These are phyloP conservation scores for Jordanella pulchra DNA, from an alignment of 2,797 vertebrate genomes.

Conservation along the genomic window DNA sequence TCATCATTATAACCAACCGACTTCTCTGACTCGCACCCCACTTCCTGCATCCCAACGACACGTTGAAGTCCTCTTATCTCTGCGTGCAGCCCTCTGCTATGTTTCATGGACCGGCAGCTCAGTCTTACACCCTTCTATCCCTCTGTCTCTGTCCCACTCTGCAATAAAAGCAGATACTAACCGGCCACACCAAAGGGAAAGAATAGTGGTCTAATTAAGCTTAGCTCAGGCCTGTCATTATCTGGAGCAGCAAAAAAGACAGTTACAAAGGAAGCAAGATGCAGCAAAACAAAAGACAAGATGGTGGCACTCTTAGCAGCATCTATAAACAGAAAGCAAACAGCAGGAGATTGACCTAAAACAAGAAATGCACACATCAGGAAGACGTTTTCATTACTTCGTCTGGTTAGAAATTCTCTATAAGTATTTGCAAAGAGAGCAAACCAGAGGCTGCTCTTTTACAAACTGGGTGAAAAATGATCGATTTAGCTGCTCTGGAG, in stretches of 20 bases:
- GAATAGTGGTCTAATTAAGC: conserved; percentile 4
- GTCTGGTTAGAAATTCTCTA: neutral
- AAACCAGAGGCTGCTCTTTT: neutral
- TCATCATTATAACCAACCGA: conserved; percentile 14
- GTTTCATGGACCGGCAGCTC: conserved; percentile 28
- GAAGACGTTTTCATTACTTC: neutral
- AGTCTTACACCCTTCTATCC: conserved; percentile 4
- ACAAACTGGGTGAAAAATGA: neutral
- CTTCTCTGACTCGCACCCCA: conserved; percentile 19
- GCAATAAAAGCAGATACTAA: conserved; percentile 13
- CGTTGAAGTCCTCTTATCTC: conserved; percentile 26
- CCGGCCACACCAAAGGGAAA: neutral
- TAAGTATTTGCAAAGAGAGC: neutral
- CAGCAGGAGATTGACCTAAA: neutral
- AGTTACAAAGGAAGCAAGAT: neutral
- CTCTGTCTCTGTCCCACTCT: conserved; percentile 13
- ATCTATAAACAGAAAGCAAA: neutral
- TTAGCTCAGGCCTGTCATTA: conserved; percentile 6
- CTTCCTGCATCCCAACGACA: conserved; percentile 31
- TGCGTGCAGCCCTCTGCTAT: conserved; percentile 13
- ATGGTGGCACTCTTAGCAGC: too few species aligned
- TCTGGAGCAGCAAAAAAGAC: conserved; percentile 6
- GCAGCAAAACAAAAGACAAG: neutral
- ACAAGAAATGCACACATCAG: neutral
- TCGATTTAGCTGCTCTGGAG: neutral